These are phyloP conservation scores for Bacillus rossius DNA, from an alignment of 1,140 invertebrate species.

Conservation along the genomic window DNA sequence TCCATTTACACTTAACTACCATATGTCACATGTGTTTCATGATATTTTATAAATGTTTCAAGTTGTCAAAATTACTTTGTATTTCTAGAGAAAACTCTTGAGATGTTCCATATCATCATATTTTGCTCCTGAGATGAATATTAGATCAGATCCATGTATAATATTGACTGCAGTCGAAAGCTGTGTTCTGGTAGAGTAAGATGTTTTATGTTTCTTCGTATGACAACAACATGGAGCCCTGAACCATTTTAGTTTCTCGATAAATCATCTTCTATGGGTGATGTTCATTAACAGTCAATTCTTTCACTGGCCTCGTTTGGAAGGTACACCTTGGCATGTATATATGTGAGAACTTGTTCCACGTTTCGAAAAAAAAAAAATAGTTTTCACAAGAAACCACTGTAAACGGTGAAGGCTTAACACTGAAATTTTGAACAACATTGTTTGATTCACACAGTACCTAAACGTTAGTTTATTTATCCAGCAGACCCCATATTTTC, in stretches of 20 bases:
- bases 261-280: conserved; percentile 6
- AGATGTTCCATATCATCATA: conserved; percentile 8
- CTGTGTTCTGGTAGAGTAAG: conserved; percentile 1
- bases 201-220: background rate
- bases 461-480: conserved; percentile 11
- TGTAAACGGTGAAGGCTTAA: conserved; percentile 8
- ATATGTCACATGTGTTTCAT: too few relatives aligned
- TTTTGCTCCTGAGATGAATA: conserved; percentile 6
- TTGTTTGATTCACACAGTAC: conserved; percentile 7
- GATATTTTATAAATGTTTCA: too few relatives aligned
- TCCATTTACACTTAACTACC: too few relatives aligned
- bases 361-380: conserved; percentile 11
- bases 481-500: conserved; percentile 7
- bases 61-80: too few relatives aligned
- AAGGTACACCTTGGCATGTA: conserved; percentile 10
- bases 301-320: conserved; percentile 10
- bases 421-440: conserved; percentile 6
- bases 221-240: conserved; percentile 6
- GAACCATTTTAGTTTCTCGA: conserved; percentile 10
- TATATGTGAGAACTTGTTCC: conserved; percentile 3
- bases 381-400: conserved; percentile 12
- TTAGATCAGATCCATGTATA: background rate
- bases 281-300: conserved; percentile 7
- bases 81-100: conserved; percentile 4
- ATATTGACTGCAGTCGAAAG: background rate